These are phyloP conservation scores for Diogma glabrata DNA, from an alignment of 2,888 invertebrate genomes.

Conservation along the genomic window DNA sequence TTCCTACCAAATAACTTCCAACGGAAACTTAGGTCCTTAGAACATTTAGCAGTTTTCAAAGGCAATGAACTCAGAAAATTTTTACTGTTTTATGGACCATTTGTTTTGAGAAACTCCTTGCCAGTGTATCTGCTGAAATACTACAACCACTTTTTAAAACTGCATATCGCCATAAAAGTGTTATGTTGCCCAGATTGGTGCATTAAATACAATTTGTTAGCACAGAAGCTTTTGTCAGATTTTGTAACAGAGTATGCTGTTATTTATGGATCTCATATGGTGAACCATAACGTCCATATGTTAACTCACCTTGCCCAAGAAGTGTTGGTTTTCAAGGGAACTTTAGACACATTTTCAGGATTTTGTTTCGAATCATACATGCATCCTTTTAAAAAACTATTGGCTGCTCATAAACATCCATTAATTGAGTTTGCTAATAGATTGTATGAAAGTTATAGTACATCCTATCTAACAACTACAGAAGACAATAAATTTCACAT, in stretches of 20 bases:
- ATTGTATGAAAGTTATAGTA: not conserved
- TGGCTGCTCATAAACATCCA: conserved; percentile 1
- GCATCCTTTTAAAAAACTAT: conserved; percentile 2
- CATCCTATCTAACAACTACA: not conserved
- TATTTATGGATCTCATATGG: not conserved
- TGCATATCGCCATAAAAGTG: not conserved
- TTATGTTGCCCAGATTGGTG: not conserved
- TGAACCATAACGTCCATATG: not conserved
- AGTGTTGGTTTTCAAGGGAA: not conserved
- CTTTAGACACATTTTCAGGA: not conserved
- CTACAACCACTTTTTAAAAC: not conserved
- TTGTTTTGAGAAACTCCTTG: not conserved
- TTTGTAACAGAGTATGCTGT: not conserved
- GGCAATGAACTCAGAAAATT: not conserved
- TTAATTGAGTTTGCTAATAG: not conserved
- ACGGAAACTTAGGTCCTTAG: not conserved
- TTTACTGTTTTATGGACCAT: not conserved
- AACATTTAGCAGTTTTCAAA: not conserved
- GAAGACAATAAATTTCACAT: not conserved
- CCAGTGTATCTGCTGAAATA: not conserved
- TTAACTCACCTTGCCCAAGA: not conserved
- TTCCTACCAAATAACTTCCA: conserved; percentile 1
- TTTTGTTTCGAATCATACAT: not conserved
- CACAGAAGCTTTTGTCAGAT: not conserved
- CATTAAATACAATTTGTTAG: not conserved